These are phyloP conservation scores for Cathartes aura DNA, from an alignment of 2,113 vertebrate species.

Conservation along the genomic window DNA sequence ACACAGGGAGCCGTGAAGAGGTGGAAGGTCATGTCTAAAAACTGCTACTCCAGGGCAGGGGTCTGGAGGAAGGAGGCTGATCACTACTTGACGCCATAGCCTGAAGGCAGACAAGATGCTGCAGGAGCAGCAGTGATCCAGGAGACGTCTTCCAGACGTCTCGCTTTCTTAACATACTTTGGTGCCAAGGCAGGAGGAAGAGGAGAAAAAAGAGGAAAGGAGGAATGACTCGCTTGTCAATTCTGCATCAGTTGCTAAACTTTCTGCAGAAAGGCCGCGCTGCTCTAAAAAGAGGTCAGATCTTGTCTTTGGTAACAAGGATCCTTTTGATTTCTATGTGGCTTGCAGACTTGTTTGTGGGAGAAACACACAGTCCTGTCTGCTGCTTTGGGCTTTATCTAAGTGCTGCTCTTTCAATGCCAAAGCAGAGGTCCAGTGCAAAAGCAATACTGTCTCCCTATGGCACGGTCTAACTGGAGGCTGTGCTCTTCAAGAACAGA, in stretches of 20 bases:
- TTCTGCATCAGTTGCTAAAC: neutral
- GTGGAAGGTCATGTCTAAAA: neutral
- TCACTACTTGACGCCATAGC: neutral
- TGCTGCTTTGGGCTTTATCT: neutral
- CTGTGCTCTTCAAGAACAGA: too few relatives aligned
- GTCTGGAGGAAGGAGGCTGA: neutral
- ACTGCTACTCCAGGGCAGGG: neutral
- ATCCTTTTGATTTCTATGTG: neutral
- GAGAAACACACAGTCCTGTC: neutral
- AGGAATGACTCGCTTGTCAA: neutral
- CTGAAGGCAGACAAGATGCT: constrained; percentile 22
- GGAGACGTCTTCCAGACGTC: neutral
- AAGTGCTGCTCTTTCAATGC: neutral
- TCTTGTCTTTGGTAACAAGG: neutral
- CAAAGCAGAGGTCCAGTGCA: neutral
- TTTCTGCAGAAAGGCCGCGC: neutral
- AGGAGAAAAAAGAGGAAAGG: neutral
- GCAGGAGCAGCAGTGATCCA: neutral
- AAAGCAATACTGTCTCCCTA: too few relatives aligned
- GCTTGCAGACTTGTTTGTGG: neutral
- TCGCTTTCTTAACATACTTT: neutral
- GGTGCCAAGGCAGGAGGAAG: neutral
- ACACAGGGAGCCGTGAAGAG: neutral
- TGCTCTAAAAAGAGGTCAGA: neutral
- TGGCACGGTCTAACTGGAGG: too few relatives aligned